Conservation (phyloP, 2,113 vertebrate genomes). For the Pygoscelis adeliae region DNA sequence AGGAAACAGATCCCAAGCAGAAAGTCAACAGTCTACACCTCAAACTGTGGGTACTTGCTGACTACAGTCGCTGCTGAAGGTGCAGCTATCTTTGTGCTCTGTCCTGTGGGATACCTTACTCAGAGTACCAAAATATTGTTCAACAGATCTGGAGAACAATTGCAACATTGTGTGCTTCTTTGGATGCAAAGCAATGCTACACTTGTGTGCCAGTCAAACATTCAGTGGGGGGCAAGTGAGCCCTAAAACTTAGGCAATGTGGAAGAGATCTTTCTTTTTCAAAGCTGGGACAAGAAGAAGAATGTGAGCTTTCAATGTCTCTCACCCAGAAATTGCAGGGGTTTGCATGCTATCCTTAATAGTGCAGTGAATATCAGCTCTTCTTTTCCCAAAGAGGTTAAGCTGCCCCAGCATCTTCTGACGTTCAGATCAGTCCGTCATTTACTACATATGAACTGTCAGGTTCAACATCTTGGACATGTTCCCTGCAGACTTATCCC, state of each 20-base stretch:
- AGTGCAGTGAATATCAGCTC: background rate
- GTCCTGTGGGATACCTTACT: background rate
- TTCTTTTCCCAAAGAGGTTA: background rate
- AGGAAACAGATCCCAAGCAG: background rate
- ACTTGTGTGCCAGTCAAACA: background rate
- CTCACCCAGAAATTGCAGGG: background rate
- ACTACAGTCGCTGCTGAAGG: background rate
- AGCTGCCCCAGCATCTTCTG: background rate
- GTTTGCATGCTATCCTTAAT: background rate
- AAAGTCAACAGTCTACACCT: background rate
- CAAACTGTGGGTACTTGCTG: background rate
- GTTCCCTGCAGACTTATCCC: background rate
- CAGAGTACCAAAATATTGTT: background rate
- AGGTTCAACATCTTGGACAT: background rate
- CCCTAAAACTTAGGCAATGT: background rate
- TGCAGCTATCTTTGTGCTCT: background rate
- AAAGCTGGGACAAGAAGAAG: background rate
- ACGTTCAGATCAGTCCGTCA: background rate
- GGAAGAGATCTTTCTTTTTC: background rate
- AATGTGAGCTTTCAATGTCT: background rate
- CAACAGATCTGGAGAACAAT: background rate
- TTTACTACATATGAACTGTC: background rate
- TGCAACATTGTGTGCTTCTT: background rate
- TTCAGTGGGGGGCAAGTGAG: fast-evolving
- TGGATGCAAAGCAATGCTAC: background rate